Percentiles rank a stretch among this genome's conserved stretches.
Evolutionary conservation across 2,888 invertebrate species (phyloP).

Genomic region (Ennomos quercinarius): DNA sequence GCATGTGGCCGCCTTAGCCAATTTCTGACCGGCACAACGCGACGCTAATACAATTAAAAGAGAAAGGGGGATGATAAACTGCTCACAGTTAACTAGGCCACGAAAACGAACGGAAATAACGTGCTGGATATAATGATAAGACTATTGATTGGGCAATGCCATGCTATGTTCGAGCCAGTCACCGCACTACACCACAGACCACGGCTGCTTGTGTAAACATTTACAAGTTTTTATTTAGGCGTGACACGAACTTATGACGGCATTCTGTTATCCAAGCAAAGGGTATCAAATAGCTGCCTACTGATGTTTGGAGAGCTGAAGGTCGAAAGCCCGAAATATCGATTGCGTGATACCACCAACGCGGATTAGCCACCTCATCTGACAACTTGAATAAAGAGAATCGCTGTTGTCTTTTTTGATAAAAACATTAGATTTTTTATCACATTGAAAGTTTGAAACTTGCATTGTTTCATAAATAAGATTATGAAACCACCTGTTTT

Average conservation of each 20-base stretch:
- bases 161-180: constrained; percentile 22
- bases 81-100: constrained; percentile 37
- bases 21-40: constrained; percentile 47
- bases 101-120: constrained; percentile 39
- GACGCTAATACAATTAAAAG: constrained; percentile 47
- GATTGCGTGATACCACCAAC: constrained; percentile 41
- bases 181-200: constrained; percentile 1
- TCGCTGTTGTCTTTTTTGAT: no score
- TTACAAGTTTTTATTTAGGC: constrained; percentile 50
- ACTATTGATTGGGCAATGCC: constrained; percentile 38
- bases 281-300: constrained; percentile 44
- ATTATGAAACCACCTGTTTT: no score
- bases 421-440: no score
- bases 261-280: constrained; percentile 37
- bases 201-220: constrained; percentile 39
- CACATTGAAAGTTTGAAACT: no score
- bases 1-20: constrained; percentile 50
- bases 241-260: constrained; percentile 47
- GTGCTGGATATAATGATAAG: constrained; percentile 34
- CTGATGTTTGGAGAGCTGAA: constrained; percentile 40
- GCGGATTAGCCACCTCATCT: constrained; percentile 22
- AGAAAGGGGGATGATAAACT: constrained; percentile 48
- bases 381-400: constrained; percentile 13
- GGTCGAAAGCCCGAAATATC: constrained; percentile 48
- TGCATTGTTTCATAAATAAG: no score